Conservation (phyloP, 2,113 vertebrate species). For the Recurvirostra avosetta region DNA sequence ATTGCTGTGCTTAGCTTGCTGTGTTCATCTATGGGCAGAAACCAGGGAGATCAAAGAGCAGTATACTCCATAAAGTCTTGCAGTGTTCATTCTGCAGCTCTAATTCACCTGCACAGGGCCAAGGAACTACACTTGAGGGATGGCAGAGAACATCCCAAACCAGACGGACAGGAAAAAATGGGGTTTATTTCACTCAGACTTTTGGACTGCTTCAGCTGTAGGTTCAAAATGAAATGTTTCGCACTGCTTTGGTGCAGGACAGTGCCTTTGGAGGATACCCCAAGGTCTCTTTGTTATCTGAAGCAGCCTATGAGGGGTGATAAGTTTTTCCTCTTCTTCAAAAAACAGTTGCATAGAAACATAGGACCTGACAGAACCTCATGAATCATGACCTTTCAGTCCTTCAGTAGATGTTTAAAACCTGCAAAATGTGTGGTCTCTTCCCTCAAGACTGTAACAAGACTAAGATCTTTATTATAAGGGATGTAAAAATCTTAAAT, state of each 20-base stretch:
- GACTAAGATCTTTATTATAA: background rate
- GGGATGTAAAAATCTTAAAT: background rate
- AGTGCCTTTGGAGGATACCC: too few species aligned
- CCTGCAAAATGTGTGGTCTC: background rate
- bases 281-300: too few species aligned
- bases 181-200: too few species aligned
- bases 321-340: too few species aligned
- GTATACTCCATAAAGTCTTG: conserved; percentile 14
- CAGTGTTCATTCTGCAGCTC: conserved; percentile 4
- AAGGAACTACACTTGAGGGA: background rate
- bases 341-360: background rate
- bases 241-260: too few species aligned
- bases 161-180: too few species aligned
- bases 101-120: background rate
- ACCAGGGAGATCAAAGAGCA: conserved; percentile 28
- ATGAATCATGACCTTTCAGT: background rate
- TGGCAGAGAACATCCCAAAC: background rate
- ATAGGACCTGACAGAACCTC: background rate
- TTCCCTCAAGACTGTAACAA: background rate
- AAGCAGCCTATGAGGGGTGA: too few species aligned
- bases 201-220: too few species aligned
- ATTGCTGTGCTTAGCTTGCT: conserved; percentile 35
- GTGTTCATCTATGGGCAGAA: background rate
- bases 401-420: background rate
- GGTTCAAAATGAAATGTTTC: too few species aligned